Percentiles rank a stretch among this genome's conserved stretches.
Conservation (phyloP, 1,140 invertebrate genomes). For the Thaumatotibia leucotreta region DNA sequence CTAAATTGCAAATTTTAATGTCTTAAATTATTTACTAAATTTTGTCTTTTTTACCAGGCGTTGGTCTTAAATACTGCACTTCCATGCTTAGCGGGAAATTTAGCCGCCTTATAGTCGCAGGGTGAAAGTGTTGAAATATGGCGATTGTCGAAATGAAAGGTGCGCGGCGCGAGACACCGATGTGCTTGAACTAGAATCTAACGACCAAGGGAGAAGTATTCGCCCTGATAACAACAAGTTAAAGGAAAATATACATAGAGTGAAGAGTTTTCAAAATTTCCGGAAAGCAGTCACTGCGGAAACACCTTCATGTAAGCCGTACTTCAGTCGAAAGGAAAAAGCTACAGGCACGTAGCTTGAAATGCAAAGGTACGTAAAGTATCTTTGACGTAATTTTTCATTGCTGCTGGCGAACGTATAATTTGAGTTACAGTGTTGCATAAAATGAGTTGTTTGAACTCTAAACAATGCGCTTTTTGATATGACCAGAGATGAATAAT, state of each 20-base stretch:
- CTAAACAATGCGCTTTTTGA: background rate
- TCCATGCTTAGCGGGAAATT: background rate
- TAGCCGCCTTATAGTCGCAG: slow-evolving; percentile 1
- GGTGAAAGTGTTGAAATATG: background rate
- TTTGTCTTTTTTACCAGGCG: slow-evolving; percentile 10
- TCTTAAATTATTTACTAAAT: background rate
- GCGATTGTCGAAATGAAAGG: background rate
- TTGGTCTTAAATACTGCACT: slow-evolving; percentile 11
- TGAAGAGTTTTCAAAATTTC: background rate
- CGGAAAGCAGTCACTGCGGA: background rate
- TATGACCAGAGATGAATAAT: background rate
- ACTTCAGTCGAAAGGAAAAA: background rate
- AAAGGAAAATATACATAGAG: background rate
- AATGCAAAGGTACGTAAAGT: slow-evolving; percentile 9
- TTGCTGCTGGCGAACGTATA: slow-evolving; percentile 1
- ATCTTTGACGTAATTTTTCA: slow-evolving; percentile 10
- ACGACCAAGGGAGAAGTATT: background rate
- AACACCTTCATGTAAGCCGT: background rate
- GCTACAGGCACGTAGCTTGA: background rate
- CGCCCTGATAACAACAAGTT: background rate
- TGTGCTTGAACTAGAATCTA: background rate
- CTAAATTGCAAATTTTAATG: background rate
- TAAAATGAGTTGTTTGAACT: background rate
- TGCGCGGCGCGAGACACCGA: background rate
- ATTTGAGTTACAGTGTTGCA: background rate